A percentile compares a stretch with the other conserved stretches of the same genome.
Conservation (phyloP, 2,888 invertebrate genomes). For the Leptura quadrifasciata region DNA sequence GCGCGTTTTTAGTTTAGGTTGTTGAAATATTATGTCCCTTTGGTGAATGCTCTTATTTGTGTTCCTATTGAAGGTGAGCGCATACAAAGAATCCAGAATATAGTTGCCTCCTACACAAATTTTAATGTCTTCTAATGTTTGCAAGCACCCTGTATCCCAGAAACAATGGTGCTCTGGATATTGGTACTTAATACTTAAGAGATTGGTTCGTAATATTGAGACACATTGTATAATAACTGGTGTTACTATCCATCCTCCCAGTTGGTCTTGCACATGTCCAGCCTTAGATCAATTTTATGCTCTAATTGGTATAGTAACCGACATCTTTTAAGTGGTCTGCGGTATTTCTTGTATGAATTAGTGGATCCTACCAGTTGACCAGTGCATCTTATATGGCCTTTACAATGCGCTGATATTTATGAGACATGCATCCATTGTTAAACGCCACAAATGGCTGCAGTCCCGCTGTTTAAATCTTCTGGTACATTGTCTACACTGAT, state of each 20-base stretch:
- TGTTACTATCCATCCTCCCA: conserved; percentile 14
- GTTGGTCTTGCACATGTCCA: conserved; percentile 30
- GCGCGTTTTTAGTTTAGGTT: too few relatives aligned
- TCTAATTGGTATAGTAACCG: conserved; percentile 43
- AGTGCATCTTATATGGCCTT: conserved; percentile 51
- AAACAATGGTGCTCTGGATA: too few relatives aligned
- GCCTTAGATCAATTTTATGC: conserved; percentile 39
- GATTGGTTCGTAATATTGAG: neutral
- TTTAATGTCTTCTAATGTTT: too few relatives aligned
- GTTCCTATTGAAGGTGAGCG: too few relatives aligned
- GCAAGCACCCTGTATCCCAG: too few relatives aligned
- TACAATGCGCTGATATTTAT: conserved; percentile 64
- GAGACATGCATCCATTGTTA: conserved; percentile 64
- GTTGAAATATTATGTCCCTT: too few relatives aligned
- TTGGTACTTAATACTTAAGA: neutral
- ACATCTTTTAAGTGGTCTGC: conserved; percentile 37
- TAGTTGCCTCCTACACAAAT: too few relatives aligned
- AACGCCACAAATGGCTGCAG: conserved; percentile 59
- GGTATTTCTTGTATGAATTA: conserved; percentile 38
- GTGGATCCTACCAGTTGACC: conserved; percentile 57
- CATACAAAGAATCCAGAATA: too few relatives aligned
- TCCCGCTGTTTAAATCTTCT: conserved; percentile 47
- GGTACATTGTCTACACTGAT: conserved; percentile 59
- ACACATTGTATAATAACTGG: neutral
- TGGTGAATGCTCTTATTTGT: too few relatives aligned